Evolutionary conservation across 2,113 vertebrate species (phyloP).

Genomic region (Cygnus atratus): DNA sequence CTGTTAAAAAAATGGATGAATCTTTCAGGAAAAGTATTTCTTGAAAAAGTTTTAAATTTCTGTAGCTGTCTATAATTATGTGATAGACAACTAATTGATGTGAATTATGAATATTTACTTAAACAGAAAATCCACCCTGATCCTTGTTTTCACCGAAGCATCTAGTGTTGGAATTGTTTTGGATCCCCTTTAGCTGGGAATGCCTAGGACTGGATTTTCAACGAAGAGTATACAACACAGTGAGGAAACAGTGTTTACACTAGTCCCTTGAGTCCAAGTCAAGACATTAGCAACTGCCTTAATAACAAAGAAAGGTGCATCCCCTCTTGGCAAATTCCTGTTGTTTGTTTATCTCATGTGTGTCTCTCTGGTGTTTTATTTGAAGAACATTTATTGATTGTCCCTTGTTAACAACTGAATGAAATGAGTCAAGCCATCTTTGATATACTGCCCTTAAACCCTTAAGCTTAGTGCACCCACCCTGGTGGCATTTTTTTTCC

Average conservation of each 20-base stretch:
- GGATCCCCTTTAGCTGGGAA: not conserved
- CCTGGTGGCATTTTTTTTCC: not conserved
- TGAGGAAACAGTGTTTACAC: not conserved
- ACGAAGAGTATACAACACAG: not conserved
- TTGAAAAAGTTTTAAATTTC: not conserved
- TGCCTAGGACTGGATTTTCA: not conserved
- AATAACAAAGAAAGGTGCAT: conserved; percentile 13
- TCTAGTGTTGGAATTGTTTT: not conserved
- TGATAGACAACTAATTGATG: not conserved
- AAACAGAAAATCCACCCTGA: not conserved
- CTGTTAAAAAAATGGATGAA: not conserved
- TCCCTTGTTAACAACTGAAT: conserved; percentile 38
- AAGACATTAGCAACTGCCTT: not conserved
- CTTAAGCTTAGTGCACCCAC: not conserved
- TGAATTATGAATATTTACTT: not conserved
- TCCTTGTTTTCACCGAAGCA: not conserved
- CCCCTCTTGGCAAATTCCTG: not conserved
- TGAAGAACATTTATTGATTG: conserved; percentile 37
- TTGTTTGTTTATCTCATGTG: conserved; percentile 4
- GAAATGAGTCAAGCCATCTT: not conserved
- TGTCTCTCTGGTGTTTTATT: not conserved
- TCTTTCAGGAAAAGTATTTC: not conserved
- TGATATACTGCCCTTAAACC: conserved; percentile 22
- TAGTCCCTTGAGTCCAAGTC: not conserved
- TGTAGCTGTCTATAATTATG: not conserved